Evolutionary conservation across 2,797 vertebrate genomes (phyloP), one percentile per base, ranked within the genome.

Genomic region (Lacerta viridis): DNA sequence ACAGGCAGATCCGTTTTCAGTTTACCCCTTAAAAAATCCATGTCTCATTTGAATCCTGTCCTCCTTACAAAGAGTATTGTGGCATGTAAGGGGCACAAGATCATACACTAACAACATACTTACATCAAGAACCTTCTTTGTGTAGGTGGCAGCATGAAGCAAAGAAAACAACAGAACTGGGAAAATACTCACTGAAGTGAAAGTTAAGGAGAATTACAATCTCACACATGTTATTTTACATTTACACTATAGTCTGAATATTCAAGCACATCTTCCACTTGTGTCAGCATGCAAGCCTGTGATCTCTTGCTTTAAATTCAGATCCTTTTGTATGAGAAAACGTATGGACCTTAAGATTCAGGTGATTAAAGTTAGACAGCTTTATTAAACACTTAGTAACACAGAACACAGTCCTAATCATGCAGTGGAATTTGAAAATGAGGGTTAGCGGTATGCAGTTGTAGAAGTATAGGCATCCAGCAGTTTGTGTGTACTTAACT

Each of bases 111-210:
- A 23, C 85, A 71, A 50, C 75, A 89, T 94, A 99, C 99, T 99
- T 97, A 99, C 99, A 96, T 99, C 99, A 87, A 99, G 98, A 92
- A 99, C 97, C 93, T 99, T 99, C 97, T 98, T 99, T n/a, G 98
- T 99, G 90, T 99, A 99, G 0, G 98, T 98, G 8, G 98, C 98
- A 88, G 99, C 98, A 88, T 99, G 99, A 95, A 99, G 99, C 96
- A 99, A 96, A 29, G 99, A 99, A 96, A 99, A 99, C 36, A 99
- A 97, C 89, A 99, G 98, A 91, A 99, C 98, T 61, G 99, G 99
- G 90, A 99, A 99, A 94, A 99, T 99, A 96, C 99, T 99, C 99
- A 99, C 99, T 99, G 96, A 94, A 96, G 91, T 92, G 88, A 91
- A 78, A 0, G 2, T 95, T 98, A 99, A 99, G 97, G 97, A 97